Conservation (phyloP, 2,113 vertebrate genomes). For the Grallaria varia region DNA sequence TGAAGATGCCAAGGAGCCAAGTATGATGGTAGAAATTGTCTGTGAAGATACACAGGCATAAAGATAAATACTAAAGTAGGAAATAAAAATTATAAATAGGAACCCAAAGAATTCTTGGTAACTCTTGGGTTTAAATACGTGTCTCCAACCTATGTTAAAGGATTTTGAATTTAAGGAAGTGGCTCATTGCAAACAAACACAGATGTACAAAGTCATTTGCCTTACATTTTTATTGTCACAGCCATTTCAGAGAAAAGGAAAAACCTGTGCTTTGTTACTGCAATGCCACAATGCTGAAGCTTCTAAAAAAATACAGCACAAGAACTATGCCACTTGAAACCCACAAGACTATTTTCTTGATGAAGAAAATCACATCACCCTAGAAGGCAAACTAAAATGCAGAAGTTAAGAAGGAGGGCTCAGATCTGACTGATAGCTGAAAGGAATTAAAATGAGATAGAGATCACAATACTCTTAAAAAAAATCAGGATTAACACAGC, state of each 20-base stretch:
- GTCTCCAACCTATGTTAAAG: background rate
- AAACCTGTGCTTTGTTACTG: background rate
- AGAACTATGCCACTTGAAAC: background rate
- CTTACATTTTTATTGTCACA: background rate
- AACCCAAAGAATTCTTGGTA: background rate
- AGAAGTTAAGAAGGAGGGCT: background rate
- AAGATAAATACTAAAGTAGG: background rate
- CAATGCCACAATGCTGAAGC: background rate
- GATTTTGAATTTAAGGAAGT: background rate
- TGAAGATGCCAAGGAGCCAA: background rate
- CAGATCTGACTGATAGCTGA: background rate
- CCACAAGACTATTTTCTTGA: background rate
- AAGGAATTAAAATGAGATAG: background rate
- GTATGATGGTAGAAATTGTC: background rate
- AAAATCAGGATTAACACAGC: background rate
- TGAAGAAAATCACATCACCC: background rate
- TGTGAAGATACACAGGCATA: background rate
- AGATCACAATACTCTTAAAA: background rate
- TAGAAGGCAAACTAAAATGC: background rate
- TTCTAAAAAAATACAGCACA: background rate
- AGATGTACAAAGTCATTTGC: background rate
- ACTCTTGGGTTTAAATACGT: background rate
- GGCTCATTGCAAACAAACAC: background rate
- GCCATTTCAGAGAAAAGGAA: background rate
- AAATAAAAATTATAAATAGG: background rate